phyloP scores from a whole-genome alignment of 1,140 invertebrate species.

The Ooceraea biroi region DNA sequence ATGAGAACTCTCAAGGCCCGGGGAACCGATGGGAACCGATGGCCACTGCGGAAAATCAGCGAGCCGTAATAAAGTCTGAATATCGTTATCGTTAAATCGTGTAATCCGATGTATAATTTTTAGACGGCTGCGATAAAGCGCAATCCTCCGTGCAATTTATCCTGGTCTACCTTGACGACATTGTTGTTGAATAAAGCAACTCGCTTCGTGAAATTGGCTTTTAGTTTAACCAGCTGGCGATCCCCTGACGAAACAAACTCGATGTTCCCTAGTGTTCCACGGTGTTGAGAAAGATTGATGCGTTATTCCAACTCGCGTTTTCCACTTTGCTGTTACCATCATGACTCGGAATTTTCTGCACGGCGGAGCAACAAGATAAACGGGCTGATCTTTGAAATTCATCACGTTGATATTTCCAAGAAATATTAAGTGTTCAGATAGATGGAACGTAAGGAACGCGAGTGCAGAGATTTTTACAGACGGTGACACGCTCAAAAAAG shows the following conservation, averaged over 20 bases:
- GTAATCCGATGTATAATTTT: constrained; percentile 22
- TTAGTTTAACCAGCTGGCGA: constrained; percentile 18
- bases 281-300: constrained; percentile 30
- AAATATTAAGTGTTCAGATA: background rate
- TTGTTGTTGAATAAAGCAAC: constrained; percentile 13
- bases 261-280: background rate
- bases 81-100: constrained; percentile 31
- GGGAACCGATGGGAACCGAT: constrained; percentile 30
- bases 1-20: constrained; percentile 21
- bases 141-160: background rate
- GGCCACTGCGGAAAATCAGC: constrained; percentile 12
- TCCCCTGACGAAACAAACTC: background rate
- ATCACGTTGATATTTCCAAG: constrained; percentile 5
- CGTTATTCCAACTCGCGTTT: constrained; percentile 16
- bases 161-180: background rate
- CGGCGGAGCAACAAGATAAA: background rate
- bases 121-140: background rate
- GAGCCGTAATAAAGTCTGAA: constrained; percentile 3
- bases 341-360: constrained; percentile 13
- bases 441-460: background rate
- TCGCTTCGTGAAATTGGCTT: constrained; percentile 12
- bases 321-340: background rate
- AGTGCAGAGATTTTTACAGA: background rate
- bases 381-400: background rate
- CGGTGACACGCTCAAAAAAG: background rate